Percentiles rank a stretch among this genome's conserved stretches.
Evolutionary conservation across 2,113 vertebrate genomes (phyloP).

Genomic region (Ctenomys sociabilis): DNA sequence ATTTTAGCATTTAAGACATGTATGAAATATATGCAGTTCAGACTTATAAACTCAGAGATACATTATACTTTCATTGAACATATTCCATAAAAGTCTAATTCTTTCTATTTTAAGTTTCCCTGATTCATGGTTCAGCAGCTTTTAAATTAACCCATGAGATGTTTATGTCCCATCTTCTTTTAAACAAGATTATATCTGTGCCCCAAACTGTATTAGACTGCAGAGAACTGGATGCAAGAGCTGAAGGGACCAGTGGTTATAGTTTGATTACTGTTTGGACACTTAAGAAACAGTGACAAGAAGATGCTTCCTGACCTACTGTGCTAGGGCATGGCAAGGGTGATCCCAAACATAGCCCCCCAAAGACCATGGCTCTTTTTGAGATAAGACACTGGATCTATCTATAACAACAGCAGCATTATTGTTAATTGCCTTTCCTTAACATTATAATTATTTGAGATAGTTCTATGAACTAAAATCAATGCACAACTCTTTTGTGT

Average conservation of each 20-base stretch:
- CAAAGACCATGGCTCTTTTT: not conserved
- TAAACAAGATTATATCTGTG: not conserved
- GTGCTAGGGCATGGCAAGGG: not conserved
- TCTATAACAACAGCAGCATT: not conserved
- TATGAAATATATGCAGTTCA: not conserved
- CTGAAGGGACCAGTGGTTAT: not conserved
- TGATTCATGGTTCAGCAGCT: not conserved
- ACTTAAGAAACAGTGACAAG: not conserved
- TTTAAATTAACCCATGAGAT: constrained; percentile 17
- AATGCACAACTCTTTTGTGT: not conserved
- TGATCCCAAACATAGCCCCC: not conserved
- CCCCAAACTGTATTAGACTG: not conserved
- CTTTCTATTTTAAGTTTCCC: not conserved
- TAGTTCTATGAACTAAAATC: constrained; percentile 21
- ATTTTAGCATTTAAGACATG: not conserved
- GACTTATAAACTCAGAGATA: not conserved
- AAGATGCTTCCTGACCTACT: not conserved
- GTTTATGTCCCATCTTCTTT: not conserved
- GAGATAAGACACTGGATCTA: not conserved
- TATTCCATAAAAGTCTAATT: not conserved
- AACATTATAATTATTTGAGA: constrained; percentile 13
- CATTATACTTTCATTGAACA: constrained; percentile 3
- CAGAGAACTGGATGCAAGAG: not conserved
- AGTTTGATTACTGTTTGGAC: not conserved
- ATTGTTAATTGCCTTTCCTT: constrained; percentile 22